phyloP scores from a whole-genome alignment of 53 echinoderm and acorn worm genomes.

The Luidia sarsii region DNA sequence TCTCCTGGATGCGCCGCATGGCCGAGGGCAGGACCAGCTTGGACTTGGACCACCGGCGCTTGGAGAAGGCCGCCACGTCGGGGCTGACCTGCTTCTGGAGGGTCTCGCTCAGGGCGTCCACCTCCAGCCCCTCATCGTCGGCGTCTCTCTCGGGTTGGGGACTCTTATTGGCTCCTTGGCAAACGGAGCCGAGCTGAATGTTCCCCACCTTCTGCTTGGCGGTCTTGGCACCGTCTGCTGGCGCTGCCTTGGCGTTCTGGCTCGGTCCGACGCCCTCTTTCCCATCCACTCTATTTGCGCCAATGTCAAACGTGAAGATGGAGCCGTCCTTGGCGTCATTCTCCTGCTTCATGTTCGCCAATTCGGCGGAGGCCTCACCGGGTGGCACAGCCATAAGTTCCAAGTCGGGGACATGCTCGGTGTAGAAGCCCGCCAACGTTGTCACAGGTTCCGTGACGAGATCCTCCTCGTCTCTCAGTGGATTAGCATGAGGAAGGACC shows the following conservation, averaged over 20 bases:
- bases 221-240: background rate
- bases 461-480: background rate
- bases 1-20: slow-evolving; percentile 43
- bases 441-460: slow-evolving; percentile 28
- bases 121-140: background rate
- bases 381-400: slow-evolving; percentile 61
- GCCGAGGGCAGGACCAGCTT: slow-evolving; percentile 21
- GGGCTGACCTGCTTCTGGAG: slow-evolving; percentile 4
- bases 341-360: slow-evolving; percentile 12
- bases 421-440: slow-evolving; percentile 57
- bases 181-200: background rate
- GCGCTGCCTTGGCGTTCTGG: background rate
- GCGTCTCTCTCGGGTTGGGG: background rate
- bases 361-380: slow-evolving; percentile 28
- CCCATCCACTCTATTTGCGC: slow-evolving; percentile 26
- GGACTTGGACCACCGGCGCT: slow-evolving; percentile 47
- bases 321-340: slow-evolving; percentile 8
- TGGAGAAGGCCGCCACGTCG: slow-evolving; percentile 30
- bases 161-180: background rate
- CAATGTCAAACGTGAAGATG: slow-evolving; percentile 1
- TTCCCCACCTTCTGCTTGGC: background rate
- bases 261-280: background rate
- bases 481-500: background rate
- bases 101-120: background rate
- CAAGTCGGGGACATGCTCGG: slow-evolving; percentile 45